Percentiles rank a stretch among this genome's conserved stretches.
Evolutionary conservation across 1,140 invertebrate genomes (phyloP).

Genomic region (Cydia splendana): DNA sequence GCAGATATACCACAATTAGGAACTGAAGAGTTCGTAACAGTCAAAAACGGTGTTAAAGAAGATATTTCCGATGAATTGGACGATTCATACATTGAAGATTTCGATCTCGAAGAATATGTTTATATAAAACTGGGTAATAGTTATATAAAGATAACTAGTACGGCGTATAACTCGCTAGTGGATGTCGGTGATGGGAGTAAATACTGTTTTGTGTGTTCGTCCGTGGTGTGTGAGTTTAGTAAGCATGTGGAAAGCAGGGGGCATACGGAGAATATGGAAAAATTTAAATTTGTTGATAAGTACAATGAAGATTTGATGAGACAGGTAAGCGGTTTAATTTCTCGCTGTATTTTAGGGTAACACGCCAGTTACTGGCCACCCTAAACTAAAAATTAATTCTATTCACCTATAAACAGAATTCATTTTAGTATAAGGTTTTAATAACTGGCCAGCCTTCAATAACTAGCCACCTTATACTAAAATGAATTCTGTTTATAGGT

Average conservation of each 20-base stretch:
- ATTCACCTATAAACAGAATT: too few species aligned
- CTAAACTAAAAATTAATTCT: too few species aligned
- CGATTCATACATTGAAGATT: conserved; percentile 2
- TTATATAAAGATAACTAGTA: conserved; percentile 37
- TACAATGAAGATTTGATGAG: conserved; percentile 43
- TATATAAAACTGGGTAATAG: conserved; percentile 42
- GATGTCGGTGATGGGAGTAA: conserved; percentile 35
- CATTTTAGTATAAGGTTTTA: too few species aligned
- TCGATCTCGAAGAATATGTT: conserved; percentile 37
- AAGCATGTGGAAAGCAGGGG: conserved; percentile 34
- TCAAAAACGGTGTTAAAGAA: conserved; percentile 22
- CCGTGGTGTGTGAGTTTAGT: conserved; percentile 15
- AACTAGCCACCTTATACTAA: too few species aligned
- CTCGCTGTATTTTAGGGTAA: neutral
- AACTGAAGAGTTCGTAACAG: neutral
- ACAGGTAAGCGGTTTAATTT: conserved; percentile 39
- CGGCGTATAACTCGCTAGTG: conserved; percentile 43
- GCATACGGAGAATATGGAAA: conserved; percentile 38
- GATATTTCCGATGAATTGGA: neutral
- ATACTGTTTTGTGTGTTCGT: conserved; percentile 46
- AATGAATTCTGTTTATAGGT: too few species aligned
- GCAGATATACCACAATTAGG: neutral
- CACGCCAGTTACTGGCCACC: too few species aligned
- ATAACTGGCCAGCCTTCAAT: too few species aligned
- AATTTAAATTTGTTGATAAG: conserved; percentile 44